phyloP scores from a whole-genome alignment of 2,113 vertebrate species.

The Tachysurus vachellii region DNA sequence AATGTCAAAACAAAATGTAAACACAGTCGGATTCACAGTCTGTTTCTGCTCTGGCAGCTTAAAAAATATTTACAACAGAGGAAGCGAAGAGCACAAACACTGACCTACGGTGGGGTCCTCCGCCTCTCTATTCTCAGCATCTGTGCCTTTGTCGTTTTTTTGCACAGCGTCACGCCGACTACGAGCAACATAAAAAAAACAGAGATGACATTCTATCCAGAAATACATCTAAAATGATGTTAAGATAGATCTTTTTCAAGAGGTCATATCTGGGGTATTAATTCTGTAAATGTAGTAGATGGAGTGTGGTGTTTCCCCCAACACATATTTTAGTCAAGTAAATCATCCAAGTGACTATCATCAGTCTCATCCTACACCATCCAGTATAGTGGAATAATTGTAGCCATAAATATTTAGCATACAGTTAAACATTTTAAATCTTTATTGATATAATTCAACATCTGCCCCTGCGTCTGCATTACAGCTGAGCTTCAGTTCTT shows the following conservation, averaged over 20 bases:
- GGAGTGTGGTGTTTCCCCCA: no score
- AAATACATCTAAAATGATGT: neutral
- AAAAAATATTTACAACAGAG: neutral
- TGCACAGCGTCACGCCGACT: conserved; percentile 84
- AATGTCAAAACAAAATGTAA: neutral
- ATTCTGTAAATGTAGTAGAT: neutral
- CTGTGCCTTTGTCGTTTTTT: conserved; percentile 72
- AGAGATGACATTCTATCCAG: neutral
- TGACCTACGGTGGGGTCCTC: conserved; percentile 69
- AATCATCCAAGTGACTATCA: neutral
- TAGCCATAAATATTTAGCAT: neutral
- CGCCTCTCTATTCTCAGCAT: conserved; percentile 51
- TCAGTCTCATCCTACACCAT: no score
- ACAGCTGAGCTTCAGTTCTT: neutral
- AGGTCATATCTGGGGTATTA: neutral
- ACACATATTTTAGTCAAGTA: neutral
- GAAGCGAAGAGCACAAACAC: neutral
- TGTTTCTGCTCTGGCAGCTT: neutral
- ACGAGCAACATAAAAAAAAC: neutral
- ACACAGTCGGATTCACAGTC: no score
- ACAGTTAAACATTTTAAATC: neutral
- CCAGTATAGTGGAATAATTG: no score
- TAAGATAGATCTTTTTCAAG: neutral
- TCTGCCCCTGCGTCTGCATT: neutral
- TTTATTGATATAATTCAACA: neutral